A percentile compares a stretch with the other conserved stretches of the same genome.
phyloP scores from a whole-genome alignment of 1,140 invertebrate genomes.

The Drosophila erecta region DNA sequence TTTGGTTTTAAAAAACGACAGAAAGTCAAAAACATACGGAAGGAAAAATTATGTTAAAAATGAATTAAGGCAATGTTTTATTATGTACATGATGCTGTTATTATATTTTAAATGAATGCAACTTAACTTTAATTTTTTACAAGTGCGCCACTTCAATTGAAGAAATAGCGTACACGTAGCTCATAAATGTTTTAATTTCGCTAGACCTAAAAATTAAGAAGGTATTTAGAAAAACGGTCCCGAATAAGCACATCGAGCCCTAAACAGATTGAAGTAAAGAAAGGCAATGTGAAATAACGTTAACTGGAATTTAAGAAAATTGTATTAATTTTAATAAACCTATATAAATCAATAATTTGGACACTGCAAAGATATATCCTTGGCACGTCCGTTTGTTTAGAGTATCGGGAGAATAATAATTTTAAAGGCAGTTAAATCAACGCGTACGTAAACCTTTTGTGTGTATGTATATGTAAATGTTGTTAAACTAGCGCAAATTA shows the following conservation, averaged over 20 bases:
- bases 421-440: slow-evolving; percentile 58
- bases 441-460: slow-evolving; percentile 67
- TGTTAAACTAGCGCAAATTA: slow-evolving; percentile 80
- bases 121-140: slow-evolving; percentile 70
- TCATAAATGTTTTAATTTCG: slow-evolving; percentile 72
- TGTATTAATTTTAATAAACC: slow-evolving; percentile 67
- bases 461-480: slow-evolving; percentile 82
- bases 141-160: slow-evolving; percentile 52
- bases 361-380: slow-evolving; percentile 42
- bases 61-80: slow-evolving; percentile 74
- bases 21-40: slow-evolving; percentile 47
- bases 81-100: slow-evolving; percentile 83
- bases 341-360: slow-evolving; percentile 48
- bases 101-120: slow-evolving; percentile 76
- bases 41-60: slow-evolving; percentile 49
- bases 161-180: slow-evolving; percentile 49
- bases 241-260: slow-evolving; percentile 44
- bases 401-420: slow-evolving; percentile 47
- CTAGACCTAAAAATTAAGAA: slow-evolving; percentile 52
- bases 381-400: slow-evolving; percentile 59
- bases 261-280: slow-evolving; percentile 41
- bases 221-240: slow-evolving; percentile 32
- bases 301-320: slow-evolving; percentile 40
- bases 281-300: slow-evolving; percentile 33
- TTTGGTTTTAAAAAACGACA: slow-evolving; percentile 79